Base-by-base conservation (phyloP, 2,888 invertebrate species). In the Acanthopleura granulata region DNA sequence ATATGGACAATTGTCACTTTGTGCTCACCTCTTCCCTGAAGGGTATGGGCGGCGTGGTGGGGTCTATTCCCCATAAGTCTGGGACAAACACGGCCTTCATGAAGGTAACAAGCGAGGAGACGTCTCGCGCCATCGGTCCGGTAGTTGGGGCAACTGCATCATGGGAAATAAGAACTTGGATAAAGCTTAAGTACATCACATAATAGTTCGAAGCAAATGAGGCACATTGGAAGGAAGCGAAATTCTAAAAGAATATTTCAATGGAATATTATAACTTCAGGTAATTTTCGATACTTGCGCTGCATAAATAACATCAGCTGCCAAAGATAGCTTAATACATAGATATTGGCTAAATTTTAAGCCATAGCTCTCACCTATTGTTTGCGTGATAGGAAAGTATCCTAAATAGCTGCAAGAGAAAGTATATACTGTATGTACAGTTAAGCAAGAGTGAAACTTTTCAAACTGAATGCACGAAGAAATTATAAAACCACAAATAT, bases 51-150 rank as follows among this genome's bases (percentile, higher is more conserved):
- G 73, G 69, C 14, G 51, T 69, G 25, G 40, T 25, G 1, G 74
- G 74, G 49, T 77, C 77, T 49, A 75, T 51, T 27, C 62, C 69
- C 49, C 57, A 62, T 49, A 75, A 25, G 16, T 70, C 70, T 27
- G 75, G 75, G 57, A 49, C 72, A 62, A 73, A 72, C 29, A 77
- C 62, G 62, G 73, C 75, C 27, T 51, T 75, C 66, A 72, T 75
- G 16, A 70, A 30, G 29, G 75, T 29, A 25, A 71, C 80, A 9
- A 85, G 75, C 16, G 80, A 77, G 18, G 79, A 62, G 30, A 81
- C 81, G 72, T 81, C 82, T 66, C 81, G 78, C 11, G 81, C 82
- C 76, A 88, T 74, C 29, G 86, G 79, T 9, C 88, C 88, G 15
- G 80, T 77, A 1, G 78, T 81, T 1, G 76, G 50, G 49, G 29